Base-by-base conservation (phyloP, 35 echinoderm and acorn worm species). In the Heliocidaris tuberculata region DNA sequence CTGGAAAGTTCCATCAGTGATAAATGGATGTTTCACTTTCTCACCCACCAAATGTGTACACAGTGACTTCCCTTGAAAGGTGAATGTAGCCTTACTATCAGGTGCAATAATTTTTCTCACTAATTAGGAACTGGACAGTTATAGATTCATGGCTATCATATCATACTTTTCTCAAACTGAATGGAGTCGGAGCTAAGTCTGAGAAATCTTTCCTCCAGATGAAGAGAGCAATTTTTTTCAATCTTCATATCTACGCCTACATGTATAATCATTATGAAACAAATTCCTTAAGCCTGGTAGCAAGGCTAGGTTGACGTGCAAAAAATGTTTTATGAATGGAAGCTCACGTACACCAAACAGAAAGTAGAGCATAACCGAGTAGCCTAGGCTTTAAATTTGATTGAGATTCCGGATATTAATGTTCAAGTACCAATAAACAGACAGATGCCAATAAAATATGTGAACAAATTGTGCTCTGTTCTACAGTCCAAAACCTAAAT, bases 11-110 rank as follows among this genome's bases (percentile, higher is more conserved):
- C 65, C 65, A n/a, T n/a, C 7, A 78, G 3, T 78, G 21, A 78
- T 78, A n/a, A 27, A 78, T 78, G 65, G 65, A 78, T 78, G 65
- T 78, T 78, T 78, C 65, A 78, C 65, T 78, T 78, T 78, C 65
- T 78, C 5, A 78, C 65, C 0, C 21, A n/a, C 27, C 6, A 78
- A 78, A 78, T 7, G 27, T 78, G 27, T 27, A 78, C 21, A 78
- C 2, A 19, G 19, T n/a, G 27, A 78, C 65, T 78, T 78, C 65
- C 65, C 27, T 27, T 27, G 4, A 21, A 21, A 78, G 8, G 4
- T 78, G 27, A n/a, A 21, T 8, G n/a, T n/a, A 78, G 27, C 65
- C 65, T 78, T n/a, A 19, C 19, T 78, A 78, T 24, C 27, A 78
- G 65, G 1, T 78, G 21, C 7, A 21, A 78, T 78, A n/a, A 27